Evolutionary conservation across 23 tunicate genomes (phyloP), one percentile per base, ranked within the genome.

Genomic region (Clavelina lepadiformis): DNA sequence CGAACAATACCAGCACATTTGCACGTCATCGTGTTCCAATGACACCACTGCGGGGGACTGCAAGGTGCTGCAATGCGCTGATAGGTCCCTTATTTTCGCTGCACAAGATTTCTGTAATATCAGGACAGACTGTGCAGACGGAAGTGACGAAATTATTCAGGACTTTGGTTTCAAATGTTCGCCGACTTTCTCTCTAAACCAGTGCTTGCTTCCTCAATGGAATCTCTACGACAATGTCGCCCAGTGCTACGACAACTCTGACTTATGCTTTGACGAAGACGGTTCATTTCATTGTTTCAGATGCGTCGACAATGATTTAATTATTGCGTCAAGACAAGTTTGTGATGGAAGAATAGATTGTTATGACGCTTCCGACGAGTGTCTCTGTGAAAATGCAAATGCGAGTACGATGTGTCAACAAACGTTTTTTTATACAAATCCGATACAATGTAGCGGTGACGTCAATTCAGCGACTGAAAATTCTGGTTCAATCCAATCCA

Each of bases 271-370:
- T 6, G 32, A 26, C n/a, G n/a, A n/a, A n/a, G n/a, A n/a, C 35
- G 32, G 32, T 5, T 4, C 35, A 29, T 35, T 35, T n/a, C n/a
- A n/a, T n/a, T n/a, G n/a, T 63, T 35, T 63, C 38, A 30, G 38
- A 35, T 63, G 68, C 26, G 37, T 63, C 21, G 68, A 63, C 23
- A 35, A 37, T 19, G 4, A 18, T 5, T 27, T 35, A 8, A 6
- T 6, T 3, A 6, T 63, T 34, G n/a, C 68, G n/a, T 3, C 25
- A 35, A 15, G 25, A n/a, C 68, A 63, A 36, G 32, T 63, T 5
- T 63, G 68, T 27, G 68, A 63, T 63, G 50, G 68, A 13, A 35
- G 37, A n/a, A 8, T 63, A 3, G 31, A 63, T 63, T 63, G 68
- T 63, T 36, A 5, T 11, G 68, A 63, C 38, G 30, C 22, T 35